Evolutionary conservation across 2,888 invertebrate species (phyloP), one percentile per base, ranked within the genome.

Genomic region (Hoplodrina blanda): DNA sequence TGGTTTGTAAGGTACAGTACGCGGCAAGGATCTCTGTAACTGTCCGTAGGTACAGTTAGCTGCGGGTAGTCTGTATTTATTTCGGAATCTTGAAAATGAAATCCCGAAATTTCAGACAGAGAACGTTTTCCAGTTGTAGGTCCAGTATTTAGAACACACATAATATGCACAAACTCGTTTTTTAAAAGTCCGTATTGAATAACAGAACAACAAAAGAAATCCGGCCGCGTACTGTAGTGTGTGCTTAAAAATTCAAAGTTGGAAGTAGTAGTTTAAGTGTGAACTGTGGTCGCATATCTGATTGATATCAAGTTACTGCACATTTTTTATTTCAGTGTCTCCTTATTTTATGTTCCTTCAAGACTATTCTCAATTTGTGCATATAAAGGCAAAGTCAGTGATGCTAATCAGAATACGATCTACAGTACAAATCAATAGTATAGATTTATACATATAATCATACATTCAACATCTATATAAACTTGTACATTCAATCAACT

Each of bases 401-500:
- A 30, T 17, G 20, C 15, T 19, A 50, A 64, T 61, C 15, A 50
- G 55, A 73, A 57, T 61, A 56, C 46, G 10, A 44, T 60, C 30
- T 46, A 49, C 33, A 66, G 46, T 19, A 33, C n/a, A 53, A 76
- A 70, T 44, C 0, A 54, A 53, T 56, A 20, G 20, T n/a, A n/a
- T n/a, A n/a, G n/a, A n/a, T n/a, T n/a, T n/a, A 54, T 62, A 57
- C 25, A 20, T 19, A 19, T 10, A 37, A 64, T 67, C 44, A 41
- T 59, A 73, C 25, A 20, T n/a, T 53, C 19, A 13, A 37, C 6
- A 41, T 54, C 46, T 20, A 15, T 67, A 61, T 30, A 37, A 57
- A 33, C 52, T 46, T 68, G 44, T 78, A 62, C 13, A 68, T 62
- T 63, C 15, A 74, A 74, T 74, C 49, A 73, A 50, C 53, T 61